Base-by-base conservation (phyloP, 2,113 vertebrate species). In the Scopus umbretta region DNA sequence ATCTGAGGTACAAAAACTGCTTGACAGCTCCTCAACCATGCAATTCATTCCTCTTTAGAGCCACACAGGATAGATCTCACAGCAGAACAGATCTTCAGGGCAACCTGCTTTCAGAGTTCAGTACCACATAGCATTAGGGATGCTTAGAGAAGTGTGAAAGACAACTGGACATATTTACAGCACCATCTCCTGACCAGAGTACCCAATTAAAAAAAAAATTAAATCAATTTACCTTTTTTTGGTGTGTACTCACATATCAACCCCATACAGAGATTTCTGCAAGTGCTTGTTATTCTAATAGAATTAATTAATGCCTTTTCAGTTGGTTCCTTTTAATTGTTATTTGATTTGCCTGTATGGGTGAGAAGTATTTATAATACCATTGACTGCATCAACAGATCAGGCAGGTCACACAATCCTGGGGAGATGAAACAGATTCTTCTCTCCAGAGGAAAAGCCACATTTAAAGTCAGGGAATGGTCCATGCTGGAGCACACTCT, bases 121-220 rank as follows among this genome's bases (percentile, higher is more conserved):
- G 29, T 45, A 29, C 16, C 1, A 0, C 49, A 49, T 6, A 53
- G 49, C 66, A 29, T 74, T 53, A 38, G 53, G 15, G 62, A 82
- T 80, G 78, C 70, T 72, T 30, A 92, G 13, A 79, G 38, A 74
- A 82, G 38, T 89, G 58, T 66, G 58, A 93, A 82, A 94, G 86
- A 89, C 72, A 92, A 61, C 91, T 83, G 86, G 76, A 82, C 70
- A 80, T 92, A 96, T 97, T 94, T 80, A 96, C 83, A 96, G 89
- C 86, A 95, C 81, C 94, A 91, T 84, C 94, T 95, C 90, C 91
- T 94, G 88, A 95, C 80, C 45, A n/a, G 89, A 94, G 30, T 25
- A 91, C 4, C 70, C 93, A 87, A 87, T 82, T 81, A 81, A 91
- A 90, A 92, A 56, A 10, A 8, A 21, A 82, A 11, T 75, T 86